Base-by-base conservation (phyloP, 2,888 invertebrate genomes). In the Pyrrhia umbra region DNA sequence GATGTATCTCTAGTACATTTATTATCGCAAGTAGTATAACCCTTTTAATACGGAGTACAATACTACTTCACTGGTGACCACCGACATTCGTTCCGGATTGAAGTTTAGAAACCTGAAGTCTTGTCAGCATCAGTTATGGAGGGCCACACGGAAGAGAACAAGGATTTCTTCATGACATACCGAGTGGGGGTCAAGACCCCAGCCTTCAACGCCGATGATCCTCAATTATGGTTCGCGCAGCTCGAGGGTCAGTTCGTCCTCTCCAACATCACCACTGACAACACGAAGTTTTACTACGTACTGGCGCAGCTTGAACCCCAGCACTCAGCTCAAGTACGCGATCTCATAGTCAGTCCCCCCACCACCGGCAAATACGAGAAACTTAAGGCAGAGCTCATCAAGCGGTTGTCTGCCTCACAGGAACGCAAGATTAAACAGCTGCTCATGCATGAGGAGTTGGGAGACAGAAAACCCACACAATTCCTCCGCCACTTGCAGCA, bases 171-270 rank as follows among this genome's bases (percentile, higher is more conserved):
- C 40, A 40, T 42, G 42, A 1, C 42, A 0, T 42, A 42, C 20
- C 6, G 15, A 9, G 37, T 50, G 30, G 47, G 47, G 15, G 47
- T 47, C 1, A 27, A 8, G 13, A 34, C 46, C 1, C 64, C 64
- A 5, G 25, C 42, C 0, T 65, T 59, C 37, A 54, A 54, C 10
- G 49, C 58, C 3, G 39, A 54, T 1, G 43, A 59, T 5, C 64
- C 64, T 0, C 30, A 3, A 9, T 6, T 59, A 23, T 65, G 64
- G 49, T 65, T 65, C 20, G 54, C 55, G 1, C 54, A 45, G 6
- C 6, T 81, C 0, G 80, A 82, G 37, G 75, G 73, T 2, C 79
- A 82, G 15, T 82, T 84, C 47, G 37, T 43, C 0, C 23, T 75
- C 0, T 63, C 66, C 3, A 62, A 51, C 9, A 79, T 81, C 0